Percentiles rank a stretch among this genome's conserved stretches.
phyloP scores from a whole-genome alignment of 1,140 invertebrate genomes.

The Pemphigus obesinymphae region DNA sequence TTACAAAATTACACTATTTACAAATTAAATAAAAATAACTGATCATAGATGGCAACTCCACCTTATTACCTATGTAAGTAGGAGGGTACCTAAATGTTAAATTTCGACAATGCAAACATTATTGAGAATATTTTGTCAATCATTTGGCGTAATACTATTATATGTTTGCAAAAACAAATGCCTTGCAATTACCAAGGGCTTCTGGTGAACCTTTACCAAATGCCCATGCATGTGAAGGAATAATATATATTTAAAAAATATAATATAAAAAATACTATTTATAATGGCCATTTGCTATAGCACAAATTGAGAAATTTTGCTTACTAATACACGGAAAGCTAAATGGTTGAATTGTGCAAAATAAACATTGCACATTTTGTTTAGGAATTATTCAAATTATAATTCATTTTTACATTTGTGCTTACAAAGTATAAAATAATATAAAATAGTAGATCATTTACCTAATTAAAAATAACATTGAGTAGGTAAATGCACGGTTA shows the following conservation, averaged over 20 bases:
- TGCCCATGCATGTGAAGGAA: conserved; percentile 33
- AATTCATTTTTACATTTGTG: background rate
- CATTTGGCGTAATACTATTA: background rate
- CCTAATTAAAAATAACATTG: background rate
- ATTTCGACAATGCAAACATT: background rate
- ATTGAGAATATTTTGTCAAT: conserved; percentile 17
- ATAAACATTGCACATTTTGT: background rate
- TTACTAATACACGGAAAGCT: background rate
- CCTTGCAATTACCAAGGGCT: conserved; percentile 39
- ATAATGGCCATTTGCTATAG: background rate
- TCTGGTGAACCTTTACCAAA: background rate
- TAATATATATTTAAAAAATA: background rate
- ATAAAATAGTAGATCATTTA: no score
- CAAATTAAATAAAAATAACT: no score
- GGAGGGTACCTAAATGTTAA: no score
- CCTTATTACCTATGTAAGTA: no score
- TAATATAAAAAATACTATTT: no score
- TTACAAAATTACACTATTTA: no score
- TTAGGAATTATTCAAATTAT: background rate
- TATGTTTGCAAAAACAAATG: conserved; percentile 1
- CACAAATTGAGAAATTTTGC: conserved; percentile 34
- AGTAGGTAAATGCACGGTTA: background rate
- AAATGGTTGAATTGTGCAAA: conserved; percentile 28
- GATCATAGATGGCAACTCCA: no score
- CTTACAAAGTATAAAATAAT: background rate